Conservation (phyloP, 2,797 vertebrate genomes). For the Danio kyathit region DNA sequence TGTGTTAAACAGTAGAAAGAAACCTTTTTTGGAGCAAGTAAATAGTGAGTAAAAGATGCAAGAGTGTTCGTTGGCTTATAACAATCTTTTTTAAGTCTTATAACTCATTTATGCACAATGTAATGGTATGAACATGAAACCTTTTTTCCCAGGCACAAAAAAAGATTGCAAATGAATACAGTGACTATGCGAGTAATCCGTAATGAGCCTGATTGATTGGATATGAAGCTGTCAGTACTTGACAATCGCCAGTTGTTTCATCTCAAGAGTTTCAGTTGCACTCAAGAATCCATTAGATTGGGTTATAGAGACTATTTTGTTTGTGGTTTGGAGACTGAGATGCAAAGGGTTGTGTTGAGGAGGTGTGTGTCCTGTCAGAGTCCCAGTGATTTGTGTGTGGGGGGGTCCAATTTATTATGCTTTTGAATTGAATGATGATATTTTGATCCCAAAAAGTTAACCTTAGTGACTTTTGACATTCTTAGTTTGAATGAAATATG, state of each 20-base stretch:
- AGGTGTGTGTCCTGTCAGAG: conserved; percentile 50
- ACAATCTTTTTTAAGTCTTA: too few species aligned
- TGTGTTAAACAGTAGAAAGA: too few species aligned
- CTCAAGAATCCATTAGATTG: background rate
- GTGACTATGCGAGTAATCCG: background rate
- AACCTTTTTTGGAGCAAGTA: too few species aligned
- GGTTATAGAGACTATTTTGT: conserved; percentile 14
- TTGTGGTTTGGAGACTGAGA: conserved; percentile 47
- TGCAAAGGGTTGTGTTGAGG: conserved; percentile 54
- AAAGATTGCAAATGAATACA: background rate
- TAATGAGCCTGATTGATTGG: background rate
- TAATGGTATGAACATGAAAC: background rate
- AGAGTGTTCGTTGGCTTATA: too few species aligned
- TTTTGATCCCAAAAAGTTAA: too few species aligned
- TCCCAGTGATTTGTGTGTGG: conserved; percentile 53
- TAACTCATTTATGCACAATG: background rate
- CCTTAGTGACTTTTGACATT: too few species aligned
- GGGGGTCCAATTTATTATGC: too few species aligned
- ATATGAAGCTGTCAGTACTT: background rate
- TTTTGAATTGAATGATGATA: too few species aligned
- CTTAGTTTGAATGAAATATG: too few species aligned
- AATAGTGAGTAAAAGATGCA: too few species aligned
- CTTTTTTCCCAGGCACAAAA: background rate
- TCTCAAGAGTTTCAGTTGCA: background rate
- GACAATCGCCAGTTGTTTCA: background rate